Evolutionary conservation across 2,888 invertebrate genomes (phyloP).

Genomic region (Brachypalpus laphriformis): DNA sequence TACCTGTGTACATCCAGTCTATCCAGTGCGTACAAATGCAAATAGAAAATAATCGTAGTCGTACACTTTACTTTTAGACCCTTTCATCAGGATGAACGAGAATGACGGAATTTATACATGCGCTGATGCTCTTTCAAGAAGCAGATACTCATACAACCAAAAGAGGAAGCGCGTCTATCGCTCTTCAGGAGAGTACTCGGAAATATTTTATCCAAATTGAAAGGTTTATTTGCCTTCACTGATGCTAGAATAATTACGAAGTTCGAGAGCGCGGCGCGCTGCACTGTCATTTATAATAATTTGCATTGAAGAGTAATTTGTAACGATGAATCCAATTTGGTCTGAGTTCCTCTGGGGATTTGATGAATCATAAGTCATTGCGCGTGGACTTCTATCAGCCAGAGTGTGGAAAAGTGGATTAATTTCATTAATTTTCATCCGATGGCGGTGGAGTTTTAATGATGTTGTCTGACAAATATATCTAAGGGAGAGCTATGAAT

Average conservation of each 20-base stretch:
- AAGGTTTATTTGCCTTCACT: slow-evolving; percentile 71
- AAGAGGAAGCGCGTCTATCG: slow-evolving; percentile 33
- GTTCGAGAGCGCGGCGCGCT: slow-evolving; percentile 3
- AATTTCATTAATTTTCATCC: slow-evolving; percentile 68
- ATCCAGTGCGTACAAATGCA: slow-evolving; percentile 38
- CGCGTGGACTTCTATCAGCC: background rate
- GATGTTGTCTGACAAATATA: background rate
- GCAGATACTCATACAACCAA: background rate
- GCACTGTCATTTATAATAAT: slow-evolving; percentile 71
- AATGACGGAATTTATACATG: slow-evolving; percentile 35
- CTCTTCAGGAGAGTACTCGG: slow-evolving; percentile 22
- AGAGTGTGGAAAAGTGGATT: slow-evolving; percentile 61
- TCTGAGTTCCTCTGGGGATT: slow-evolving; percentile 22
- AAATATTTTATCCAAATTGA: slow-evolving; percentile 72
- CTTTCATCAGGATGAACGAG: slow-evolving; percentile 16
- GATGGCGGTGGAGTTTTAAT: slow-evolving; percentile 25
- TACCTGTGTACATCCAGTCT: slow-evolving; percentile 4
- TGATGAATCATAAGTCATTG: slow-evolving; percentile 59
- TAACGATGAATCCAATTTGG: slow-evolving; percentile 63
- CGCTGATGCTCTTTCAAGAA: slow-evolving; percentile 52
- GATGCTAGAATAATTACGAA: slow-evolving; percentile 50
- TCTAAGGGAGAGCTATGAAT: background rate
- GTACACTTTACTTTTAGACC: slow-evolving; percentile 7
- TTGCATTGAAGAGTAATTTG: slow-evolving; percentile 65
- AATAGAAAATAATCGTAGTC: slow-evolving; percentile 24